phyloP scores from a whole-genome alignment of 2,888 invertebrate species.

The Cheilosia impressa region DNA sequence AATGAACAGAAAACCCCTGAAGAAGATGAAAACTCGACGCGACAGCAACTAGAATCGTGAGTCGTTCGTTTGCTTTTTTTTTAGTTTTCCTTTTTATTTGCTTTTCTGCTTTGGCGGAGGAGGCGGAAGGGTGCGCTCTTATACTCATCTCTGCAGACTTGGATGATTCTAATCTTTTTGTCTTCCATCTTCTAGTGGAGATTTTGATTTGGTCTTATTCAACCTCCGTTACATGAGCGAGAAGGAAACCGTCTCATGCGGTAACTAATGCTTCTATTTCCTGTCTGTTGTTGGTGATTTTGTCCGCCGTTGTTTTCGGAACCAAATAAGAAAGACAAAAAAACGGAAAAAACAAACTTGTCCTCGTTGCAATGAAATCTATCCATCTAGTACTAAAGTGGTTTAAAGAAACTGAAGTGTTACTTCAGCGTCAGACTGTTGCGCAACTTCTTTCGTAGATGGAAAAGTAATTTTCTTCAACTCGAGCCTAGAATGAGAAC shows the following conservation, averaged over 20 bases:
- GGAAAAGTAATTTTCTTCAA: not conserved
- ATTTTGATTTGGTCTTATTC: conserved; percentile 45
- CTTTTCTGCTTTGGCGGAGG: not conserved
- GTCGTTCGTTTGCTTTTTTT: conserved; percentile 1
- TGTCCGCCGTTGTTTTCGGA: conserved; percentile 4
- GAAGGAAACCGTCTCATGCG: conserved; percentile 22
- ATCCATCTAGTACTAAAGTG: conserved; percentile 31
- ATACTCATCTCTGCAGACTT: conserved; percentile 38
- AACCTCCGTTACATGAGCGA: conserved; percentile 47
- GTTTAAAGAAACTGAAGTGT: conserved; percentile 69
- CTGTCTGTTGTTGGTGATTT: conserved; percentile 43
- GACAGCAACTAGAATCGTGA: conserved; percentile 46
- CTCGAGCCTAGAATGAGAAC: conserved; percentile 40
- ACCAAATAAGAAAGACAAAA: conserved; percentile 35
- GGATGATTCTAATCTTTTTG: conserved; percentile 43
- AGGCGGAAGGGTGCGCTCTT: not conserved
- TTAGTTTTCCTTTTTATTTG: conserved; percentile 37
- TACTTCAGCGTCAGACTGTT: conserved; percentile 44
- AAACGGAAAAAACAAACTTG: conserved; percentile 42
- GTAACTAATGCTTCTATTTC: conserved; percentile 63
- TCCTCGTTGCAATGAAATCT: conserved; percentile 37
- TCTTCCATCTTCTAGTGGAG: conserved; percentile 25
- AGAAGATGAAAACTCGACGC: conserved; percentile 51
- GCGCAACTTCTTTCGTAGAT: conserved; percentile 45
- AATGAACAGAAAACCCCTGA: conserved; percentile 18